A percentile compares a stretch with the other conserved stretches of the same genome.
Evolutionary conservation across 2,797 vertebrate genomes (phyloP).

Genomic region (Notolepis coatsorum): DNA sequence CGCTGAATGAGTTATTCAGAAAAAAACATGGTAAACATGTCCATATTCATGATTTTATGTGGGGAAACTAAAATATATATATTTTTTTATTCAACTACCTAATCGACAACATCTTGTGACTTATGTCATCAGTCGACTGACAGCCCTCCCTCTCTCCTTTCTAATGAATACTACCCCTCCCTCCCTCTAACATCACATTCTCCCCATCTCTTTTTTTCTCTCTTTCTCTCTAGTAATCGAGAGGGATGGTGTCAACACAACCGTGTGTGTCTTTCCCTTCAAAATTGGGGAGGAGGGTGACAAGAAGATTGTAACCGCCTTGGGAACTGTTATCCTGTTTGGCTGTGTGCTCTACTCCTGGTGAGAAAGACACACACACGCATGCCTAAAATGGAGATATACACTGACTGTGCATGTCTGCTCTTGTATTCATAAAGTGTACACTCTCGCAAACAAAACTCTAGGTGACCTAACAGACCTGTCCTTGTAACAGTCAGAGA

Average conservation of each 20-base stretch:
- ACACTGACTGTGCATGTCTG: too few species aligned
- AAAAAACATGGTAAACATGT: too few species aligned
- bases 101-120: too few species aligned
- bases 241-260: conserved; percentile 82
- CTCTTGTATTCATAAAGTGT: not conserved
- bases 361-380: conserved; percentile 76
- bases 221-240: conserved; percentile 60
- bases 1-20: too few species aligned
- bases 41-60: too few species aligned
- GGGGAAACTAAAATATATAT: too few species aligned
- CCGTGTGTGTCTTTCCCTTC: conserved; percentile 90
- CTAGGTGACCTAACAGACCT: too few species aligned
- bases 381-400: not conserved
- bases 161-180: conserved; percentile 10
- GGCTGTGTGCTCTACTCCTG: conserved; percentile 95
- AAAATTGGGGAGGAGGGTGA: conserved; percentile 86
- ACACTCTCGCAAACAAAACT: too few species aligned
- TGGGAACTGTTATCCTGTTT: conserved; percentile 89
- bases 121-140: not conserved
- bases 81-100: too few species aligned
- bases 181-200: not conserved
- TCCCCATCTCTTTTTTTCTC: conserved; percentile 4
- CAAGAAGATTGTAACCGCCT: conserved; percentile 86
- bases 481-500: not conserved
- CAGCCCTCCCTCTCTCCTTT: conserved; percentile 16